Conservation (phyloP, 2,888 invertebrate species). For the Brenthis daphne region DNA sequence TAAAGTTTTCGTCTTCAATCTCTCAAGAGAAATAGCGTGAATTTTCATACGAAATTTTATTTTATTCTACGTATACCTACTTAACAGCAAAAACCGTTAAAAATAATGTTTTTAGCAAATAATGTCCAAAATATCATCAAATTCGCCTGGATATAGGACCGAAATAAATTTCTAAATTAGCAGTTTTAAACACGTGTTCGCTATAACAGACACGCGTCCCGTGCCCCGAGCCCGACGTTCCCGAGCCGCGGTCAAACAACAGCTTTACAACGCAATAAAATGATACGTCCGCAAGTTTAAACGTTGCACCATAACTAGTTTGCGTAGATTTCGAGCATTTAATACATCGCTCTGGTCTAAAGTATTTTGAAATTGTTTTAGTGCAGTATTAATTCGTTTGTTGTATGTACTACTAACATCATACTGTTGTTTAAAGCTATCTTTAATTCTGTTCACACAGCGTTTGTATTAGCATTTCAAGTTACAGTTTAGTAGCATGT, state of each 20-base stretch:
- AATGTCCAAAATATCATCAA: slow-evolving; percentile 14
- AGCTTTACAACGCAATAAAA: slow-evolving; percentile 46
- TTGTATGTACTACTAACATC: too few species aligned
- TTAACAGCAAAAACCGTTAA: background rate
- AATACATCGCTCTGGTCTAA: background rate
- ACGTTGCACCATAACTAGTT: slow-evolving; percentile 19
- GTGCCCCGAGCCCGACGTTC: slow-evolving; percentile 27
- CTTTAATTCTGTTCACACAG: too few species aligned
- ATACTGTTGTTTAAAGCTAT: too few species aligned
- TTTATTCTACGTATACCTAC: background rate
- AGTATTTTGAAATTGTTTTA: background rate
- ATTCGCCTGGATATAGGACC: slow-evolving; percentile 2
- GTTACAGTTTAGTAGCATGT: too few species aligned
- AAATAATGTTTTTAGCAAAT: background rate
- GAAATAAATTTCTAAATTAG: slow-evolving; percentile 35
- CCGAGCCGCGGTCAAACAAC: slow-evolving; percentile 43
- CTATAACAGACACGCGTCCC: slow-evolving; percentile 39
- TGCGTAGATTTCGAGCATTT: slow-evolving; percentile 18
- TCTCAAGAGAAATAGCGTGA: too few species aligned
- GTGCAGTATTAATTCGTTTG: background rate
- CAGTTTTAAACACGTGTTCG: slow-evolving; percentile 39
- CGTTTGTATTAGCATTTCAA: too few species aligned
- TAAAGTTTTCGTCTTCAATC: too few species aligned
- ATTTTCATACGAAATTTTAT: background rate
- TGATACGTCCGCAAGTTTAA: slow-evolving; percentile 41